A percentile compares a stretch with the other conserved stretches of the same genome.
phyloP scores from a whole-genome alignment of 92 coral and sea anemone species.

The Zoanthus gigantus region DNA sequence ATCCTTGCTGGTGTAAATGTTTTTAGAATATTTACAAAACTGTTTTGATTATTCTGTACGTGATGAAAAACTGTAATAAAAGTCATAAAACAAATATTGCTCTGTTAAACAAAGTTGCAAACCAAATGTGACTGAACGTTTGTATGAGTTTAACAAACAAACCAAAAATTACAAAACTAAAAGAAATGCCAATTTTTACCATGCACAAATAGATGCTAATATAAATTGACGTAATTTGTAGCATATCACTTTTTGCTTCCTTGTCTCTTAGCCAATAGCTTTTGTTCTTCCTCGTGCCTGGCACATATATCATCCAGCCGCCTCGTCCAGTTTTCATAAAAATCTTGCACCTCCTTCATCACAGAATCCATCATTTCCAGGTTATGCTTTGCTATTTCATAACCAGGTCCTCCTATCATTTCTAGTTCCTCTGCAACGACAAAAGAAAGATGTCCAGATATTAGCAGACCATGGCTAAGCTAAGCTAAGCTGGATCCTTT shows the following conservation, averaged over 20 bases:
- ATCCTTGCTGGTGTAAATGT: too few species aligned
- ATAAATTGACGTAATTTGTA: background rate
- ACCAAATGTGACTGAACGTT: background rate
- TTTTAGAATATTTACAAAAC: background rate
- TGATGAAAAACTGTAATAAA: background rate
- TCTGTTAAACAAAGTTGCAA: background rate
- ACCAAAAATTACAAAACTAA: background rate
- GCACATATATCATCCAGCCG: conserved; percentile 81
- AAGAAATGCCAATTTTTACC: background rate
- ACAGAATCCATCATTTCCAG: conserved; percentile 88
- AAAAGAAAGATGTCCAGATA: background rate
- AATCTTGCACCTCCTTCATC: conserved; percentile 91
- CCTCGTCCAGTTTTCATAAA: conserved; percentile 88
- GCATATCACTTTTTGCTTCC: conserved; percentile 30
- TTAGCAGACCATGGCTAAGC: too few species aligned
- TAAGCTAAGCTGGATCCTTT: too few species aligned
- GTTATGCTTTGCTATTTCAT: conserved; percentile 90
- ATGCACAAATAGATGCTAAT: background rate
- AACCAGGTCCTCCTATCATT: conserved; percentile 86
- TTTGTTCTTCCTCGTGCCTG: conserved; percentile 88
- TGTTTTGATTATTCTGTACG: background rate
- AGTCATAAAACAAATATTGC: background rate
- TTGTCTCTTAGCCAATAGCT: conserved; percentile 67
- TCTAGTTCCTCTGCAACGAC: conserved; percentile 84
- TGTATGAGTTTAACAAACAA: background rate